Evolutionary conservation across 2,888 invertebrate genomes (phyloP), one percentile per base, ranked within the genome.

Genomic region (Tachina fera): DNA sequence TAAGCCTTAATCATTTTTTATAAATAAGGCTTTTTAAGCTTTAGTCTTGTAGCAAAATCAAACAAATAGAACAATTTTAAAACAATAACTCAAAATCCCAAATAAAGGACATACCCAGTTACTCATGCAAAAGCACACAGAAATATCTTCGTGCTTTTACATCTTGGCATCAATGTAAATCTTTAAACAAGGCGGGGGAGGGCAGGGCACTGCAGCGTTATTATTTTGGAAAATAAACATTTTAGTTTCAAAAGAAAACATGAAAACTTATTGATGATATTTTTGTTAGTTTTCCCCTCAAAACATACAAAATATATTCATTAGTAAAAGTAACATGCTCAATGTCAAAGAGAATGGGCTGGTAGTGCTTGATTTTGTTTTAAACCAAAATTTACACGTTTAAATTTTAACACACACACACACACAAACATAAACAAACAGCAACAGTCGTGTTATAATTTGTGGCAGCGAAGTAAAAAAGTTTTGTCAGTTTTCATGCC

Each of bases 301-400:
- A 88, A 88, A 79, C 87, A 87, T 88, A 89, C n/a, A n/a, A n/a
- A 88, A 89, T 88, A 88, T 89, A 90, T 89, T 89, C 89, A 89
- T 88, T 86, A 87, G 88, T 45, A 77, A 83, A 87, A 77, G 81
- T 77, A 77, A 75, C 81, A 87, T 39, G 39, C 43, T 53, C 39
- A 60, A 58, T 77, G 88, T 87, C 88, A 89, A 88, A 88, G 51
- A 16, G 63, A 47, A 58, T 9, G 43, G 49, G 31, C 14, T n/a
- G 16, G 43, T 41, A 47, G 51, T 67, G 51, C 58, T 31, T 60
- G 49, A 51, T 49, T 75, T 65, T 43, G 58, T 71, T 76, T 65
- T 43, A 56, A 61, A 77, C 67, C 49, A 60, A 47, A 71, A 67
- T 81, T 78, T 78, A 70, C 85, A 77, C 75, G 76, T 71, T 61